Conservation (phyloP, 2,113 vertebrate genomes). For the Gorsachius goisagi region DNA sequence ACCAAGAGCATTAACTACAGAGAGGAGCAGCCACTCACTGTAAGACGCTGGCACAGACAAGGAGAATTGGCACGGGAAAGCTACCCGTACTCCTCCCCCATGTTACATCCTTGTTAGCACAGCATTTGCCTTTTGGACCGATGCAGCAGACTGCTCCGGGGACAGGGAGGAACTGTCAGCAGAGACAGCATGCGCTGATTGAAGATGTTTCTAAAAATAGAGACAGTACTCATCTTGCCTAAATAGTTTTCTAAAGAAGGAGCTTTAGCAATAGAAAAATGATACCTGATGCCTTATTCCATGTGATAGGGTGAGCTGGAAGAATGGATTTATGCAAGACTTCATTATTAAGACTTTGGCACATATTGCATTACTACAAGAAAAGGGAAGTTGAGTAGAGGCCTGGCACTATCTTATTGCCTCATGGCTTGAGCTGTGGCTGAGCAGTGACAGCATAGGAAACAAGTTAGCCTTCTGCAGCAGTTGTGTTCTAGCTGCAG, state of each 20-base stretch:
- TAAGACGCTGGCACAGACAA: background rate
- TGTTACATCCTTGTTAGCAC: background rate
- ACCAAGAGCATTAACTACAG: background rate
- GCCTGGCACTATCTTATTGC: rapidly evolving
- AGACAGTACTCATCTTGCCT: background rate
- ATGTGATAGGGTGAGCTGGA: background rate
- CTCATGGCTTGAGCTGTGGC: background rate
- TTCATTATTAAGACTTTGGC: background rate
- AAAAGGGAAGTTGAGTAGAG: background rate
- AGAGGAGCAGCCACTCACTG: background rate
- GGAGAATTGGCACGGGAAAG: background rate
- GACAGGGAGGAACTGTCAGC: background rate
- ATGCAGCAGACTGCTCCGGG: background rate
- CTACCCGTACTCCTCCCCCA: background rate
- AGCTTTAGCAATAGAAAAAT: background rate
- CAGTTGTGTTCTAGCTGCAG: background rate
- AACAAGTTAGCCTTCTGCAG: background rate
- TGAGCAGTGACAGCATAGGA: background rate
- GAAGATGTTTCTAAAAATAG: background rate
- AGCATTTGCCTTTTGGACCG: background rate
- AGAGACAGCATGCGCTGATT: background rate
- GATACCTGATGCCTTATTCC: background rate
- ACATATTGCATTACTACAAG: background rate
- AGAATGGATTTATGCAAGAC: background rate
- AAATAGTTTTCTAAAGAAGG: background rate